Evolutionary conservation across 1,140 invertebrate genomes (phyloP).

Genomic region (Papilio machaon): DNA sequence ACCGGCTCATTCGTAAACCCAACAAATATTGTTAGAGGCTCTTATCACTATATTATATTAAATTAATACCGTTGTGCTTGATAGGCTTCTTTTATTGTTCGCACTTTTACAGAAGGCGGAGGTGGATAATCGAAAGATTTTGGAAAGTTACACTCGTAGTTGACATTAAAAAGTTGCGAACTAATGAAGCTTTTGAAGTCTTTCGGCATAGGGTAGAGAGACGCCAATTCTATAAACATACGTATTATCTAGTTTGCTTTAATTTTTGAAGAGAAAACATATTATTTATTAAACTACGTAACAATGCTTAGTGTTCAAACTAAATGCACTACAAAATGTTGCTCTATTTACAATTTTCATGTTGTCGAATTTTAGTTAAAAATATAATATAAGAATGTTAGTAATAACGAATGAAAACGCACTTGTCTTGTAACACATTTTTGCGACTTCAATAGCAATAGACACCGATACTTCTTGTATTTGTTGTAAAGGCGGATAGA

Average conservation of each 20-base stretch:
- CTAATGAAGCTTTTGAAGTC: slow-evolving; percentile 51
- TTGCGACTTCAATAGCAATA: slow-evolving; percentile 91
- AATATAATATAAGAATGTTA: neutral
- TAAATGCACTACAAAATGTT: slow-evolving; percentile 29
- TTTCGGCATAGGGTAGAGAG: slow-evolving; percentile 54
- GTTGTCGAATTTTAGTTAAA: neutral
- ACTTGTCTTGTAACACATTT: slow-evolving; percentile 93
- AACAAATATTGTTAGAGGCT: no score
- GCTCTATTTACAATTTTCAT: neutral
- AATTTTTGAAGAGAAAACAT: no score
- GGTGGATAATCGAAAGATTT: slow-evolving; percentile 54
- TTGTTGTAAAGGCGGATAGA: slow-evolving; percentile 94
- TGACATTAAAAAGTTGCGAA: slow-evolving; percentile 50
- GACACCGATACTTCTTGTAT: slow-evolving; percentile 93
- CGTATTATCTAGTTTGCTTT: neutral
- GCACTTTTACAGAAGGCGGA: slow-evolving; percentile 50
- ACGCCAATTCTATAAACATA: slow-evolving; percentile 55
- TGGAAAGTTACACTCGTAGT: slow-evolving; percentile 53
- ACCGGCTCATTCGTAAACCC: no score
- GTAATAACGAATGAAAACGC: slow-evolving; percentile 47
- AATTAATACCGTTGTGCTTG: slow-evolving; percentile 18
- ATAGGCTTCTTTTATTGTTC: slow-evolving; percentile 55
- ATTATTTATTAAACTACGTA: no score
- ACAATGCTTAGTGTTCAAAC: neutral
- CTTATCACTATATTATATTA: no score